phyloP scores from a whole-genome alignment of 2,888 invertebrate species.

The Horisme vitalbata region DNA sequence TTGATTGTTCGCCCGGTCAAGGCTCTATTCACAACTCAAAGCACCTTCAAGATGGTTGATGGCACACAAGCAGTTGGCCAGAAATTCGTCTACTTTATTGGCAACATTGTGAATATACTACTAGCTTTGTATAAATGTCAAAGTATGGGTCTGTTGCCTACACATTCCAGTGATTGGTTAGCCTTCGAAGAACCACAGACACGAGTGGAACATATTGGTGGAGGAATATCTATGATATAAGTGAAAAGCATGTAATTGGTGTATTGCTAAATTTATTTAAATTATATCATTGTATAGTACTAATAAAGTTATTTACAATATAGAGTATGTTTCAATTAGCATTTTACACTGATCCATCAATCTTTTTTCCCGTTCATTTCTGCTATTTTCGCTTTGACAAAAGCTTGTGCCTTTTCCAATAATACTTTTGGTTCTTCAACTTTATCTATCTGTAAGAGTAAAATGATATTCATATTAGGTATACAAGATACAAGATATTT shows the following conservation, averaged over 20 bases:
- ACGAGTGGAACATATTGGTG: conserved; percentile 92
- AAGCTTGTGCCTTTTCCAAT: conserved; percentile 86
- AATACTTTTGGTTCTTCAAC: conserved; percentile 92
- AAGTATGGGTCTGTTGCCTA: conserved; percentile 98
- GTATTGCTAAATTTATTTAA: conserved; percentile 39
- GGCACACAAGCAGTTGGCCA: conserved; percentile 95
- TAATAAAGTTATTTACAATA: conserved; percentile 68
- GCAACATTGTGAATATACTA: conserved; percentile 95
- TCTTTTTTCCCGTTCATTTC: conserved; percentile 42
- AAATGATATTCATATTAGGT: too few species aligned
- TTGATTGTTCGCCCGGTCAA: conserved; percentile 97
- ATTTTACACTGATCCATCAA: conserved; percentile 27
- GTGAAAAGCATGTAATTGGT: conserved; percentile 47
- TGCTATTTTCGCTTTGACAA: conserved; percentile 85
- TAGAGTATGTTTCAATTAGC: conserved; percentile 35
- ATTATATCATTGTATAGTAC: conserved; percentile 52
- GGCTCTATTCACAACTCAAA: conserved; percentile 94
- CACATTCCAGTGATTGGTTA: conserved; percentile 98
- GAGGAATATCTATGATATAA: conserved; percentile 85
- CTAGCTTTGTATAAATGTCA: conserved; percentile 98
- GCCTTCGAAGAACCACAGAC: conserved; percentile 97
- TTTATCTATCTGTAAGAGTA: conserved; percentile 89
- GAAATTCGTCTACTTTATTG: conserved; percentile 96
- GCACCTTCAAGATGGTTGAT: conserved; percentile 97
- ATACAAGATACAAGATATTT: too few species aligned